Evolutionary conservation across 2,113 vertebrate genomes (phyloP), one percentile per base, ranked within the genome.

Genomic region (Actinemys pallida): DNA sequence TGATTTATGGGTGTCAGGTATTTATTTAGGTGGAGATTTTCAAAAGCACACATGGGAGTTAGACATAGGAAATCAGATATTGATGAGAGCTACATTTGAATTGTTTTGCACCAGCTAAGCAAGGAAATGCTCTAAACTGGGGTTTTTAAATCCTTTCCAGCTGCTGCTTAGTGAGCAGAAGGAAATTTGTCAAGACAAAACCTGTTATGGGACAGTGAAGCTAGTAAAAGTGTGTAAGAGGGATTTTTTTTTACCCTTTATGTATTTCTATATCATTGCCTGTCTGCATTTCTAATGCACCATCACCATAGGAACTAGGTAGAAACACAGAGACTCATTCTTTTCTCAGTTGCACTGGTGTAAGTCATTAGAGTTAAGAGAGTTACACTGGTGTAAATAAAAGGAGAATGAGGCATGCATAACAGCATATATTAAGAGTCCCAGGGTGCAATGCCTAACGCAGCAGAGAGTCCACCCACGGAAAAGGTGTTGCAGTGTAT

Each of bases 1-100:
- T 96, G 85, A 97, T 78, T 92, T 92, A 93, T 0, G 0, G 3
- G 0, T 95, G 85, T 95, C 90, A 93, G 47, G 93, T 7, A 39
- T 52, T 47, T 54, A 90, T 80, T 90, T 56, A 49, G 8, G 6
- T 93, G 6, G 31, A 81, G 10, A 1, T 81, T 95, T 87, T 80
- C 59, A 87, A 47, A 93, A 16, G 24, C 65, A 84, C 0, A 1
- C 85, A 76, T 54, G 6, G 29, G 56, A 91, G 13, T 22, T 89
- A 95, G 6, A 5, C 1, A 1, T 49, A 76, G 20, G 62, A 85
- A 95, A 81, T 42, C 12, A 56, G 1, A 3, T 80, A 75, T 13
- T 89, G 24, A 93, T 88, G 47, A 92, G 6, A 75, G 2, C 0
- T 59, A 2, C 3, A 2, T 86, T 95, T 82, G 24, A 76, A 76